Base-by-base conservation (phyloP, 30 jellyfish, hydroid and myxozoan genomes). In the Chrysaora quinquecirrha region DNA sequence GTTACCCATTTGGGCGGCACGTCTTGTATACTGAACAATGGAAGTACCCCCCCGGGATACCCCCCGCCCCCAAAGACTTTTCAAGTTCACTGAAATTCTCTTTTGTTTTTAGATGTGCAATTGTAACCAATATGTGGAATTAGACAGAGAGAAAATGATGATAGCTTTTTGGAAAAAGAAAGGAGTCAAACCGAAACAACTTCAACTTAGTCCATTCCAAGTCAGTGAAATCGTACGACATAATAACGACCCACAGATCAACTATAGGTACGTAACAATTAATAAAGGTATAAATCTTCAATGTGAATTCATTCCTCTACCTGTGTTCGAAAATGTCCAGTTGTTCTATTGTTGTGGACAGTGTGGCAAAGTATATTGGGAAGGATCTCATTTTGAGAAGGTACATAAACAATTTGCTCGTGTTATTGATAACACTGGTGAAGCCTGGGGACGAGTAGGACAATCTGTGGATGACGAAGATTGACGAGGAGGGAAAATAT, bases 341-440 rank as follows among this genome's bases (percentile, higher is more conserved):
- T 28, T 33, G 10, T 91, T 91, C 68, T 77, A 77, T 64, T 85
- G 56, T 16, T 91, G 98, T 64, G 68, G 65, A 19, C 20, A 31
- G 6, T 91, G 98, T 64, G 98, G 96, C 52, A 86, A 91, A 33
- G 86, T 91, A 35, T 91, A 71, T 27, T 91, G 98, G 98, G 88
- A 78, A 29, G 96, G 96, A 20, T 80, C 91, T 16, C 96, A 91
- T 66, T 71, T 64, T 33, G 88, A 78, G 22, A 83, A 65, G 31
- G 85, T 83, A 19, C 34, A 56, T 1, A 86, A 83, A 2, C 87
- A 70, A 49, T 90, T 76, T 64, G 19, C 85, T 46, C 91, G 82
- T 54, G 60, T 90, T 12, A 69, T 90, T 23, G 88, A 31, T 3
- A 74, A 76, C 80, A 69, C 75, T n/a, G n/a, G n/a, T n/a, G n/a